Evolutionary conservation across 1,140 invertebrate genomes (phyloP).

Genomic region (Drosophila pandora): DNA sequence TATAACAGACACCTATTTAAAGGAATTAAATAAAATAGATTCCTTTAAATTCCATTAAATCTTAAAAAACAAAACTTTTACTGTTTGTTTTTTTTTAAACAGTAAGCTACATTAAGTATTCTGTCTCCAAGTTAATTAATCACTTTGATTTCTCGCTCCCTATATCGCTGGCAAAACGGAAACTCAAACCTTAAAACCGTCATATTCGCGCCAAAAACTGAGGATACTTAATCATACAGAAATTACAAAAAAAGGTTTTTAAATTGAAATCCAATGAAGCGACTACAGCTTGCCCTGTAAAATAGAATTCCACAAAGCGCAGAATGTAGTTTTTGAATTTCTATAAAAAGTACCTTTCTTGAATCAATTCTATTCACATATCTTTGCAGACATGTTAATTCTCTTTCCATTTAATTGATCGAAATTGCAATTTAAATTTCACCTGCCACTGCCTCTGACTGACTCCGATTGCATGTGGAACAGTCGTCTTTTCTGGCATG

Average conservation of each 20-base stretch:
- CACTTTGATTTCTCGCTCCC: background rate
- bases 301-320: background rate
- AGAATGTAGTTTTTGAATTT: too few relatives aligned
- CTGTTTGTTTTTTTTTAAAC: too few relatives aligned
- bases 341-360: too few relatives aligned
- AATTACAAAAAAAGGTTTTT: background rate
- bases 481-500: constrained; percentile 3
- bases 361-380: background rate
- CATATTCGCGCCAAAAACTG: constrained; percentile 37
- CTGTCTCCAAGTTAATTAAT: constrained; percentile 2
- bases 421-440: background rate
- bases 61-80: background rate
- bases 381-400: background rate
- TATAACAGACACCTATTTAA: background rate
- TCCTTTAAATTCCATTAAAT: too few relatives aligned
- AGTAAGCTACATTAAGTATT: too few relatives aligned
- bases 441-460: constrained; percentile 18
- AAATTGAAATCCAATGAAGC: background rate
- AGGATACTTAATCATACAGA: constrained; percentile 26
- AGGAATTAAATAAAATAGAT: too few relatives aligned
- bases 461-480: constrained; percentile 45
- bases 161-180: constrained; percentile 13
- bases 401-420: background rate
- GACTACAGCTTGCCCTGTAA: constrained; percentile 29
- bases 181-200: constrained; percentile 20